Evolutionary conservation across 2,888 invertebrate species (phyloP).

Genomic region (Melanophora roralis): DNA sequence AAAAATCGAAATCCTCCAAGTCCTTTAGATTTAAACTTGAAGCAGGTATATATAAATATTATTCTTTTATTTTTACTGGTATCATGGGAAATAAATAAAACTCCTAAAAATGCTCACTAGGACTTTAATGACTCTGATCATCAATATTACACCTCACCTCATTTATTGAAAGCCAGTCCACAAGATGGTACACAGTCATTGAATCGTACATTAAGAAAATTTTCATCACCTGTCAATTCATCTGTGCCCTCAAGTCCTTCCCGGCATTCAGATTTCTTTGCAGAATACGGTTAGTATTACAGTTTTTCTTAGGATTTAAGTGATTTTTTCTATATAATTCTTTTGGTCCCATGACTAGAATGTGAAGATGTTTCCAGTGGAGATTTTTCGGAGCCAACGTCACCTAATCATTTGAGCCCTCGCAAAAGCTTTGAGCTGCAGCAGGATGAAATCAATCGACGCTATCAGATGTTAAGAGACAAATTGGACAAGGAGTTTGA

Average conservation of each 20-base stretch:
- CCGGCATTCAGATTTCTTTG: slow-evolving; percentile 82
- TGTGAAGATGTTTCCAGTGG: slow-evolving; percentile 77
- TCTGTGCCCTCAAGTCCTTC: slow-evolving; percentile 85
- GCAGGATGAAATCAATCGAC: slow-evolving; percentile 83
- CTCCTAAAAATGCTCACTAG: slow-evolving; percentile 25
- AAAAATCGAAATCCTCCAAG: slow-evolving; percentile 73
- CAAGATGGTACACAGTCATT: slow-evolving; percentile 73
- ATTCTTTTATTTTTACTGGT: not conserved
- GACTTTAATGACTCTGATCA: slow-evolving; percentile 73
- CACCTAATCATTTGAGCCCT: slow-evolving; percentile 70
- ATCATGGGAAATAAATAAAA: not conserved
- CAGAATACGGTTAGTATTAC: slow-evolving; percentile 80
- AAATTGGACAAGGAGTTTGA: slow-evolving; percentile 87
- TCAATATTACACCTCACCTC: slow-evolving; percentile 72
- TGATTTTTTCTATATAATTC: not conserved
- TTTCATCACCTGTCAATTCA: slow-evolving; percentile 75
- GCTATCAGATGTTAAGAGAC: slow-evolving; percentile 85
- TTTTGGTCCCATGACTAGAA: slow-evolving; percentile 67
- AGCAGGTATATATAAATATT: slow-evolving; percentile 67
- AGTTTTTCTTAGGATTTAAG: too few species aligned
- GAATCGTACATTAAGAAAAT: slow-evolving; percentile 80
- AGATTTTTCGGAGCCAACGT: slow-evolving; percentile 78
- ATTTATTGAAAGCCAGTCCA: slow-evolving; percentile 75
- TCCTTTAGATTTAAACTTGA: slow-evolving; percentile 73
- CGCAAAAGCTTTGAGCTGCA: slow-evolving; percentile 72